Evolutionary conservation across 2,888 invertebrate species (phyloP).

Genomic region (Torymus tubicola): DNA sequence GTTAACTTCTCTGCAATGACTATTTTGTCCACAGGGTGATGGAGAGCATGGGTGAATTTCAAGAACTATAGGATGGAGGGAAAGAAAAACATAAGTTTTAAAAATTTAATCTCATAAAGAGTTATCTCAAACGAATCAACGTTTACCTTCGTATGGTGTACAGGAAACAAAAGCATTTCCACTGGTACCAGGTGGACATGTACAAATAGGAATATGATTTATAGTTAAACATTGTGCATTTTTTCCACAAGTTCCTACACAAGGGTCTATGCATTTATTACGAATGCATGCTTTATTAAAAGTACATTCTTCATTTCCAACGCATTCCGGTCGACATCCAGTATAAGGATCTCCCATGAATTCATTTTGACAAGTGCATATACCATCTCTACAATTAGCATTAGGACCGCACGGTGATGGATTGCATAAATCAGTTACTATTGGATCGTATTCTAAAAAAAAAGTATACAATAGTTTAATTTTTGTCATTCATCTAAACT

Average conservation of each 20-base stretch:
- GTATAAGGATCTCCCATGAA: conserved; percentile 76
- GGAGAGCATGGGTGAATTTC: conserved; percentile 70
- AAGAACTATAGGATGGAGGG: conserved; percentile 73
- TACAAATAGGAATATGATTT: conserved; percentile 84
- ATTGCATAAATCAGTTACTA: conserved; percentile 80
- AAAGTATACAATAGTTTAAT: background rate
- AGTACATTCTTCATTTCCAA: conserved; percentile 82
- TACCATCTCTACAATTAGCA: conserved; percentile 79
- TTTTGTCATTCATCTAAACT: background rate
- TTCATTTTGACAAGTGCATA: conserved; percentile 73
- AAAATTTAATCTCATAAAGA: background rate
- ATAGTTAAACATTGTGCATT: conserved; percentile 77
- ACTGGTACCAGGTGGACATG: conserved; percentile 81
- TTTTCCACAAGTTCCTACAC: conserved; percentile 83
- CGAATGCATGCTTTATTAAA: conserved; percentile 83
- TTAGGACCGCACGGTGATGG: conserved; percentile 87
- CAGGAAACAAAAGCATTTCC: conserved; percentile 82
- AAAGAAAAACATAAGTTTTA: background rate
- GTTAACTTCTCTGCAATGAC: conserved; percentile 75
- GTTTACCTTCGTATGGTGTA: conserved; percentile 61
- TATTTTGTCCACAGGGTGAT: conserved; percentile 76
- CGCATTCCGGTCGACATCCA: conserved; percentile 87
- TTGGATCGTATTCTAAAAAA: conserved; percentile 51
- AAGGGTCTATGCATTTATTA: conserved; percentile 87
- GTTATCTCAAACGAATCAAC: conserved; percentile 51